phyloP scores from a whole-genome alignment of 2,113 vertebrate genomes.

The Neodon shergylaensis region DNA sequence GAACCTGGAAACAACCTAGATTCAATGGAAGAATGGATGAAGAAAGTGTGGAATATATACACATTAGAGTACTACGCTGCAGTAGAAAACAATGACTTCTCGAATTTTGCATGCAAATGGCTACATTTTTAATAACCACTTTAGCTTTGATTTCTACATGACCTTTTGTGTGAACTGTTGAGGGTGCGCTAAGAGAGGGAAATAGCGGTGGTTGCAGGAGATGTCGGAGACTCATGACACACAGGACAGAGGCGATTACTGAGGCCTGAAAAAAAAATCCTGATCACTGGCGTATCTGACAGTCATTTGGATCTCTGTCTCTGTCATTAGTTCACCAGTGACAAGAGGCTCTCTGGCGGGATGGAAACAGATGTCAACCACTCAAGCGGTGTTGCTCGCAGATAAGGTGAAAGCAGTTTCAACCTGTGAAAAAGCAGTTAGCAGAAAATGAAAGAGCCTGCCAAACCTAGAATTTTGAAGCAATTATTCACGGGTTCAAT shows the following conservation, averaged over 20 bases:
- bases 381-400: slow-evolving; percentile 53
- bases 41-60: too few species aligned
- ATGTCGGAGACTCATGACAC: slow-evolving; percentile 38
- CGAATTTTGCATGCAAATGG: too few species aligned
- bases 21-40: too few species aligned
- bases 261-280: slow-evolving; percentile 49
- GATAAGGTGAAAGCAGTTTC: slow-evolving; percentile 72
- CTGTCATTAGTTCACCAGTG: slow-evolving; percentile 67
- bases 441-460: slow-evolving; percentile 25
- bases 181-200: slow-evolving; percentile 31
- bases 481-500: not conserved
- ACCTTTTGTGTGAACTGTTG: not conserved
- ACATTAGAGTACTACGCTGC: too few species aligned
- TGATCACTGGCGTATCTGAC: slow-evolving; percentile 41
- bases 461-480: not conserved
- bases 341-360: slow-evolving; percentile 49
- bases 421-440: slow-evolving; percentile 18
- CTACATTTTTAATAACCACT: slow-evolving; percentile 1
- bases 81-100: too few species aligned
- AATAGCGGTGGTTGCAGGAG: slow-evolving; percentile 38
- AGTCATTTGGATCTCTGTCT: slow-evolving; percentile 67
- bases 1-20: too few species aligned
- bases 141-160: slow-evolving; percentile 44
- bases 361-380: slow-evolving; percentile 69
- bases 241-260: slow-evolving; percentile 49